Percentiles rank a stretch among this genome's conserved stretches.
Conservation (phyloP, 92 coral and sea anemone genomes). For the Zoanthus sociatus region DNA sequence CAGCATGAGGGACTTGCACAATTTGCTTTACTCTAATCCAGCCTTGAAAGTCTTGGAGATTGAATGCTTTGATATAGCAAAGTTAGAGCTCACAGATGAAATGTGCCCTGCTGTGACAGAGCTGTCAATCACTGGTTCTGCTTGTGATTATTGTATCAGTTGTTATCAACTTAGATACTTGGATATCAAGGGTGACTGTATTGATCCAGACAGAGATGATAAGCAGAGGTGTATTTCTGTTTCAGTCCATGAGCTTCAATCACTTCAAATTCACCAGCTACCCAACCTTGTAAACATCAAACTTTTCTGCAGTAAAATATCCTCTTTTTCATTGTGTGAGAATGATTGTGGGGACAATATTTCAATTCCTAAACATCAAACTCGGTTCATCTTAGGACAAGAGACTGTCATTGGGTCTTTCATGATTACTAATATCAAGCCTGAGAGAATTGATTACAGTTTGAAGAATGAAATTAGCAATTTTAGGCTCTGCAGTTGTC, state of each 20-base stretch:
- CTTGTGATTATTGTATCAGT: conserved; percentile 25
- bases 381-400: conserved; percentile 25
- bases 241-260: conserved; percentile 37
- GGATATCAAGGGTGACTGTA: conserved; percentile 63
- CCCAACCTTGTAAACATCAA: conserved; percentile 43
- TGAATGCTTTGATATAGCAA: conserved; percentile 47
- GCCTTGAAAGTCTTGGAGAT: conserved; percentile 46
- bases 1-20: not conserved
- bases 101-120: conserved; percentile 55
- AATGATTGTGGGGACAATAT: conserved; percentile 12
- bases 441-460: conserved; percentile 2
- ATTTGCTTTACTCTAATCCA: conserved; percentile 32
- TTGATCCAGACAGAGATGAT: conserved; percentile 25
- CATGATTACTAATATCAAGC: conserved; percentile 51
- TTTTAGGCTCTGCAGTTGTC: conserved; percentile 17
- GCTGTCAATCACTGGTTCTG: conserved; percentile 52
- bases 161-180: conserved; percentile 47
- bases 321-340: conserved; percentile 49
- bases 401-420: conserved; percentile 51
- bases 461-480: conserved; percentile 35
- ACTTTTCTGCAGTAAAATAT: conserved; percentile 43
- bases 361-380: not conserved
- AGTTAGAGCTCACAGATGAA: conserved; percentile 62
- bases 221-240: conserved; percentile 22
- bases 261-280: conserved; percentile 44